Evolutionary conservation across 2,888 invertebrate genomes (phyloP), one percentile per base, ranked within the genome.

Genomic region (Morpho achilles): DNA sequence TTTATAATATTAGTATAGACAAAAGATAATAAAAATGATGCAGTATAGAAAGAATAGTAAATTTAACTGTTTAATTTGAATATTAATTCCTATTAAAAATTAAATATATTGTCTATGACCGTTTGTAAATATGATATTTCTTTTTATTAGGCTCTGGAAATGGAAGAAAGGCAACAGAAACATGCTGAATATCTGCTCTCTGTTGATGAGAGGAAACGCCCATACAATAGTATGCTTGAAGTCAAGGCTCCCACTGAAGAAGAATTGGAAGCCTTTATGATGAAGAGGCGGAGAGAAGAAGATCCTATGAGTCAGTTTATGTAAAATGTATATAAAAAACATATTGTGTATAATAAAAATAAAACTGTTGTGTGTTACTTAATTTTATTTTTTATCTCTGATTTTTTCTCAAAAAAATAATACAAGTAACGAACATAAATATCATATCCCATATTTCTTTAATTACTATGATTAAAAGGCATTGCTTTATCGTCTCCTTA

Each of bases 241-340:
- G 94, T 94, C 0, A 95, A 95, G 69, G 95, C 94, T 61, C 98
- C 97, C 0, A 96, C 97, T 0, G 96, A 97, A 61, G 97, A 97
- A 65, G 98, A 99, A 80, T 93, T 98, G 77, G 99, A 99, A 80
- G 98, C 98, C 0, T 99, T 96, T 87, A 94, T 95, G 76, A 94
- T 97, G 91, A 98, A 97, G 80, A 92, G 96, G 56, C 90, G 93
- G 56, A 91, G 97, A 47, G 95, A 94, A 0, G 97, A 97, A 66
- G 99, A 99, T 89, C 99, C 99, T 0, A 99, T 99, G 99, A 93
- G 94, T 56, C 94, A 96, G 64, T 96, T 95, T 83, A 73, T 92
- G 71, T 86, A 48, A 60, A 57, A 44, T 50, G 16, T 44, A 55
- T 56, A 56, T 55, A 58, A 62, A 59, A 63, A 61, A 52, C 63